Evolutionary conservation across 92 coral and sea anemone genomes (phyloP), one percentile per base, ranked within the genome.

Genomic region (Porites divaricata): DNA sequence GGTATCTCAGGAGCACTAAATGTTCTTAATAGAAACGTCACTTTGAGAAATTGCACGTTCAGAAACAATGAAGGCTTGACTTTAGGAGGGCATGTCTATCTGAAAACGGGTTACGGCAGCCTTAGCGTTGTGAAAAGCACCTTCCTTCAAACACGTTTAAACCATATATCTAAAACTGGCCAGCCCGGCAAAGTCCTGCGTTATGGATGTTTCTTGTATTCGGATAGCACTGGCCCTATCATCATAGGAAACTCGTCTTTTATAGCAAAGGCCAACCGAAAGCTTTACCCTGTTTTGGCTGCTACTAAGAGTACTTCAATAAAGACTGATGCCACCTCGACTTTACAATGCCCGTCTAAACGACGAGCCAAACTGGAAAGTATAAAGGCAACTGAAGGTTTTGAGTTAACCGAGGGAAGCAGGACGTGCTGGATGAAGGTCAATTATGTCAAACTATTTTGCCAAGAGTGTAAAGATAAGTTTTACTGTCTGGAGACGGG

Each of bases 401-500:
- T 73, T 71, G 51, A 71, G 11, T 35, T 72, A 8, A 23, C 66
- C 17, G 14, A 61, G 35, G 61, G 62, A 8, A 57, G 64, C 11
- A 52, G 57, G 19, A 2, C 54, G 19, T 88, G 89, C 53, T 57
- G 45, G 53, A 56, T 72, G 3, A 53, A 72, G 53, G 53, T 85
- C 20, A 75, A 68, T 12, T 74, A 69, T 21, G 20, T 86, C 56
- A 70, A 85, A 9, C 1, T 88, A 16, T 77, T 72, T 28, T 91
- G 95, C 25, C 74, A 87, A n/a, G 41, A 71, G 21, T 87, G 93
- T 59, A 41, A 62, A 2, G 59, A 45, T 63, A 77, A 80, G 25
- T 84, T 83, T 65, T 91, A 88, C 74, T 84, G 87, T n/a, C 49
- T 88, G 16, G 63, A 81, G 63, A 72, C 85, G 67, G 95, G 95